Base-by-base conservation (phyloP, 2,888 invertebrate species). In the Platerodrilus igneus region DNA sequence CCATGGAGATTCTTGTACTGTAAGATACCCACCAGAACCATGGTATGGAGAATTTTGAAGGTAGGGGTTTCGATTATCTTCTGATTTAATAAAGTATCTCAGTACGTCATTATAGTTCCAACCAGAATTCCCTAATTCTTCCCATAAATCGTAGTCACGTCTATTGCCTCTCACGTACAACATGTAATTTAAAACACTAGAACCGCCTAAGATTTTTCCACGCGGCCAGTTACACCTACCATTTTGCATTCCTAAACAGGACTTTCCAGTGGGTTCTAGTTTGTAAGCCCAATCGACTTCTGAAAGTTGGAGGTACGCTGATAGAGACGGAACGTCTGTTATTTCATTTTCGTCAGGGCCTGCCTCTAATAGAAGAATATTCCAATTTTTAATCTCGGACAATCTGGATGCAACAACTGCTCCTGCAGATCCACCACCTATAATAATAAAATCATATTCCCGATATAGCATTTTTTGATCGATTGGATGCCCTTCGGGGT, bases 231-330 rank as follows among this genome's bases (percentile, higher is more conserved):
- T 89, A 68, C 90, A 90, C 37, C 83, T 75, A 29, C 80, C 82
- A 45, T 82, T 81, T 56, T 83, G 83, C 80, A 90, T 86, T 8
- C 85, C 89, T 44, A 89, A 68, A 53, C 90, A 90, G 1, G 89
- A 86, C 56, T 78, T 79, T 45, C 78, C 78, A 2, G 85, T 86
- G 0, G 89, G 85, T 59, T 90, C 87, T 0, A 87, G 89, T 70
- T 89, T 90, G 69, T 90, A 92, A 52, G 83, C 81, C 90, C 90
- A 92, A 68, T 92, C 91, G 43, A 91, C 67, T 63, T 86, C 83
- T 48, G 86, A 85, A 41, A 90, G 72, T 67, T 92, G 91, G 28
- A 92, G 71, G 64, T 90, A 92, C 1, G 86, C 88, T 0, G 90
- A 86, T 56, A 91, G 64, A 30, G 89, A 88, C 16, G 90, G 90